Evolutionary conservation across 2,797 vertebrate genomes (phyloP), one percentile per base, ranked within the genome.

Genomic region (Fratercula arctica): DNA sequence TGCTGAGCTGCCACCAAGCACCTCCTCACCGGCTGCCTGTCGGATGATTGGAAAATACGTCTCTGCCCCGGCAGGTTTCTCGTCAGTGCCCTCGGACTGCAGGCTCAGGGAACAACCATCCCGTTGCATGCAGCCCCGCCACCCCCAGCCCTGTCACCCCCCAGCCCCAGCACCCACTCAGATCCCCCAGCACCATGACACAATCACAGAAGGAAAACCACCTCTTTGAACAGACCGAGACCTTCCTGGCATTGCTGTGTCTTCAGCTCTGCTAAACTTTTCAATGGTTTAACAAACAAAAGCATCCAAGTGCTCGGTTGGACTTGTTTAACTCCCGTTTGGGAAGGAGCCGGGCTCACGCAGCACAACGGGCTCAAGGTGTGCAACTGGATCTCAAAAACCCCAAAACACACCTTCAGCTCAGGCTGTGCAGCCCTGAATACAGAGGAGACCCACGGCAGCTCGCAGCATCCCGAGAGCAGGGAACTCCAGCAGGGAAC

Each of bases 61-160:
- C 33, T 35, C 11, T 33, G 31, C 16, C 26, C 33, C 1, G 1
- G 37, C 37, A 85, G 56, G 50, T 35, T 25, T 41, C 46, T 26
- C 8, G 16, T 41, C 20, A 2, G n/a, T 28, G 24, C 17, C 53
- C 43, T 41, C 1, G 7, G 46, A 37, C 19, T 20, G 16, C 31
- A 60, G 26, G 39, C 14, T 51, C 35, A 35, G 28, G 24, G 75
- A 56, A 76, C 25, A 28, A 13, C 28, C 77, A 82, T 31, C 37
- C 28, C 5, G 1, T 2, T 16, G 23, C 59, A 17, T 3, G 5
- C 53, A 59, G 41, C 20, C 35, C 35, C 2, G 1, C 2, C 51
- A 29, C 63, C 53, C 21, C 2, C 28, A 53, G 46, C 54, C 41
- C 63, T 10, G 9, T 23, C 57, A 59, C 11, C 64, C 53, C 23